Percentiles rank a stretch among this genome's conserved stretches.
These are phyloP conservation scores for Acronicta leporina DNA, from an alignment of 2,888 invertebrate genomes.

Conservation along the genomic window DNA sequence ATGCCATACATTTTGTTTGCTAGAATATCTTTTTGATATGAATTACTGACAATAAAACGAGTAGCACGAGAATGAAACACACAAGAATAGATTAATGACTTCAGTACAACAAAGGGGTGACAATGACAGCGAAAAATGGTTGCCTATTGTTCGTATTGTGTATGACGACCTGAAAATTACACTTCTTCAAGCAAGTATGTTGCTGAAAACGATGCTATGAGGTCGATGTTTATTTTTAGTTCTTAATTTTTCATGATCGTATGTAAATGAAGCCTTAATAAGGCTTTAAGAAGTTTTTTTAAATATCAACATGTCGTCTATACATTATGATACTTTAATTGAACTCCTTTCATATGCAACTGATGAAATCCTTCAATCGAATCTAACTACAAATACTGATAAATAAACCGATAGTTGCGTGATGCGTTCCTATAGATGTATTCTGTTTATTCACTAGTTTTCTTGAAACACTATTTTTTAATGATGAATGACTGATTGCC, in stretches of 20 bases:
- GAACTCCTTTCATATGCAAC: no score
- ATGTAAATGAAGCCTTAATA: neutral
- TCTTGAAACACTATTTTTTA: no score
- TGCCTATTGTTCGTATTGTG: conserved; percentile 36
- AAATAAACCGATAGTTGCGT: no score
- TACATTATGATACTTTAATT: neutral
- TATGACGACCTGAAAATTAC: conserved; percentile 35
- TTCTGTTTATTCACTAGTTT: no score
- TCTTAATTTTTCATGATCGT: neutral
- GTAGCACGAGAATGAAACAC: conserved; percentile 25
- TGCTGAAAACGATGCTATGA: neutral
- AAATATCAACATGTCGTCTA: no score
- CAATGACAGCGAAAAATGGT: conserved; percentile 53
- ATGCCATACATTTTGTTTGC: neutral
- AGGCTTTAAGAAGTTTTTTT: no score
- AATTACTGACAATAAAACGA: conserved; percentile 22
- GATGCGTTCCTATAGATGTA: no score
- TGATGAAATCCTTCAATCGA: neutral
- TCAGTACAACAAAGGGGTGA: conserved; percentile 37
- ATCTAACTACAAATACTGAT: neutral
- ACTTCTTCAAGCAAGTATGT: conserved; percentile 24
- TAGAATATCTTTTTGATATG: conserved; percentile 4
- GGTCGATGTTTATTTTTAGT: neutral
- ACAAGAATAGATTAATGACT: conserved; percentile 45
- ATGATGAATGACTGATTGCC: no score